These are phyloP conservation scores for Agrypnus murinus DNA, from an alignment of 2,888 invertebrate genomes.

Conservation along the genomic window DNA sequence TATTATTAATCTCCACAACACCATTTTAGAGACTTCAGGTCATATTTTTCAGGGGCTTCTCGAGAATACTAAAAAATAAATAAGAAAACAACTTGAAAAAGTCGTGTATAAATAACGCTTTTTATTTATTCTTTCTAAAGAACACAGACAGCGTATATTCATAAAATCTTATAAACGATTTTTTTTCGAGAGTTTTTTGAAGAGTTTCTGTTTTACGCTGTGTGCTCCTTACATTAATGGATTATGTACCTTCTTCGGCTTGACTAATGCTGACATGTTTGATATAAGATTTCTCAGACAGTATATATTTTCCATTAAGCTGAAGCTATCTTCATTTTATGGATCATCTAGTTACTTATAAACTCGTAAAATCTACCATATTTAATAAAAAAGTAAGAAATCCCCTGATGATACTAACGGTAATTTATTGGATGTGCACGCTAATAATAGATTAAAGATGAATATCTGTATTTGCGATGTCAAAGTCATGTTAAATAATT, in stretches of 20 bases:
- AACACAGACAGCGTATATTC: background rate
- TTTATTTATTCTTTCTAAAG: constrained; percentile 20
- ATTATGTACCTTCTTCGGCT: constrained; percentile 13
- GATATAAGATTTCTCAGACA: constrained; percentile 16
- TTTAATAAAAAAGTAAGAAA: constrained; percentile 32
- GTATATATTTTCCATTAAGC: constrained; percentile 29
- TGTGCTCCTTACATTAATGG: constrained; percentile 9
- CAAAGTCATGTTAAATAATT: too few species aligned
- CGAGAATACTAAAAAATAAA: constrained; percentile 30
- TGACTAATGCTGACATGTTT: constrained; percentile 23
- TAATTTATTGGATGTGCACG: background rate
- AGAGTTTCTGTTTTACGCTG: background rate
- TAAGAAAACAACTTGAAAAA: constrained; percentile 15
- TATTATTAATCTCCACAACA: too few species aligned
- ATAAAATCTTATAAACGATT: constrained; percentile 31
- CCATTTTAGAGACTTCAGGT: background rate
- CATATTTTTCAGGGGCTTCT: constrained; percentile 10
- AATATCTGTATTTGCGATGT: too few species aligned
- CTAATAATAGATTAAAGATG: too few species aligned
- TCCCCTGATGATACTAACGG: constrained; percentile 14
- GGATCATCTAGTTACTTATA: constrained; percentile 38
- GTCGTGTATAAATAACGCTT: constrained; percentile 13
- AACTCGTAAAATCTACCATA: constrained; percentile 31
- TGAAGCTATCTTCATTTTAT: constrained; percentile 30
- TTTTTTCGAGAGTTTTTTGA: too few species aligned